Conservation (phyloP, 1,140 invertebrate species). For the Lucilia sericata region DNA sequence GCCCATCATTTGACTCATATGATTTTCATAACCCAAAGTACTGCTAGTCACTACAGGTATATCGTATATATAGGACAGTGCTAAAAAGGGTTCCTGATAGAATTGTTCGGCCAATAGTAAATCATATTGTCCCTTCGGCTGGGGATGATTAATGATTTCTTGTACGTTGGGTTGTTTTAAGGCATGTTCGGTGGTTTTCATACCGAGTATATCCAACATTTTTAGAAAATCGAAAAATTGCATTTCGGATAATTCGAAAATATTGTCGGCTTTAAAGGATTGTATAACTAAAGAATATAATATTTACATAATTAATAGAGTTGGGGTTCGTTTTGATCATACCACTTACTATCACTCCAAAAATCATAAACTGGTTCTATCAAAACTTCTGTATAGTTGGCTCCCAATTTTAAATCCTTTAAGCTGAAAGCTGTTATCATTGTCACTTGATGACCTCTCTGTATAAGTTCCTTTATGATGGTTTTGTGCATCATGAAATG, state of each 20-base stretch:
- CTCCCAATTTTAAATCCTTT: conserved; percentile 52
- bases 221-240: conserved; percentile 55
- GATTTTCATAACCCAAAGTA: conserved; percentile 62
- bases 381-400: conserved; percentile 59
- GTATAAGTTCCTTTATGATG: conserved; percentile 55
- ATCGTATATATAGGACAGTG: conserved; percentile 65
- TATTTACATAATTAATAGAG: neutral
- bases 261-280: conserved; percentile 56
- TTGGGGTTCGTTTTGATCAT: neutral
- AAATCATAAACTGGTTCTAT: conserved; percentile 51
- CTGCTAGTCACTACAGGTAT: conserved; percentile 62
- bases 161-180: conserved; percentile 64
- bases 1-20: conserved; percentile 60
- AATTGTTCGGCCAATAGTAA: conserved; percentile 66
- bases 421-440: conserved; percentile 57
- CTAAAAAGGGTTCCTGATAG: conserved; percentile 65
- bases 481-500: conserved; percentile 62
- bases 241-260: conserved; percentile 63
- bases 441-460: conserved; percentile 59
- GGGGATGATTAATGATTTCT: conserved; percentile 60
- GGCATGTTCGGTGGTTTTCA: conserved; percentile 57
- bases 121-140: conserved; percentile 66
- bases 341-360: conserved; percentile 49
- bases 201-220: conserved; percentile 62
- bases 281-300: conserved; percentile 54